These are phyloP conservation scores for Danionella cerebrum DNA, from an alignment of 2,113 vertebrate genomes.

Conservation along the genomic window DNA sequence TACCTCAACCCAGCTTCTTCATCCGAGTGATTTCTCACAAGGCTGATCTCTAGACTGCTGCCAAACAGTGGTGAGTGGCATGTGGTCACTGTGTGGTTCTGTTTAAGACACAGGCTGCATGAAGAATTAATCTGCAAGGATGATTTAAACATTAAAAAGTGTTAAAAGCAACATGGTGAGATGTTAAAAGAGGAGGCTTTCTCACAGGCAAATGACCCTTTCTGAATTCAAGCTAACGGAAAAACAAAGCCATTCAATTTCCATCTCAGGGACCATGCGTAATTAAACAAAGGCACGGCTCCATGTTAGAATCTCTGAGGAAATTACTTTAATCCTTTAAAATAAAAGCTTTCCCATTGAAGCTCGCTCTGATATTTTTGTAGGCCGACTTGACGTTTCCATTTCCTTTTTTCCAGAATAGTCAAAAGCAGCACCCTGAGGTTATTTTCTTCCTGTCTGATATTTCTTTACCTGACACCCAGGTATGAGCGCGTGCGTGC, in stretches of 20 bases:
- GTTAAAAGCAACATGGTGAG: no score
- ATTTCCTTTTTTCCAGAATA: neutral
- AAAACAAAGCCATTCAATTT: neutral
- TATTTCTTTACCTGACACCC: slow-evolving; percentile 4
- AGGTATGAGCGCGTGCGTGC: neutral
- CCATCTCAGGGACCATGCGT: neutral
- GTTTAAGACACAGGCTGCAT: slow-evolving; percentile 8
- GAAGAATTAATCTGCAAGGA: neutral
- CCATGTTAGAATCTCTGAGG: neutral
- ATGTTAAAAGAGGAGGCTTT: no score
- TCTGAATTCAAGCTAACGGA: neutral
- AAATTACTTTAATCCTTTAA: neutral
- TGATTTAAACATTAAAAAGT: no score
- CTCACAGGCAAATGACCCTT: no score
- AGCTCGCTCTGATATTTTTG: neutral
- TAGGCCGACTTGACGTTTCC: neutral
- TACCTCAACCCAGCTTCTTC: neutral
- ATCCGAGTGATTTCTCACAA: slow-evolving; percentile 3
- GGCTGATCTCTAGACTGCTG: neutral
- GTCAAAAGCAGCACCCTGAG: neutral
- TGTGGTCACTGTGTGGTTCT: slow-evolving; percentile 33
- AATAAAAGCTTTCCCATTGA: neutral
- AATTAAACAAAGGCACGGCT: neutral
- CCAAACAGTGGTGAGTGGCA: slow-evolving; percentile 17
- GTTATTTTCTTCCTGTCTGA: neutral